phyloP scores from a whole-genome alignment of 2,113 vertebrate species.

The Pelecanus crispus region DNA sequence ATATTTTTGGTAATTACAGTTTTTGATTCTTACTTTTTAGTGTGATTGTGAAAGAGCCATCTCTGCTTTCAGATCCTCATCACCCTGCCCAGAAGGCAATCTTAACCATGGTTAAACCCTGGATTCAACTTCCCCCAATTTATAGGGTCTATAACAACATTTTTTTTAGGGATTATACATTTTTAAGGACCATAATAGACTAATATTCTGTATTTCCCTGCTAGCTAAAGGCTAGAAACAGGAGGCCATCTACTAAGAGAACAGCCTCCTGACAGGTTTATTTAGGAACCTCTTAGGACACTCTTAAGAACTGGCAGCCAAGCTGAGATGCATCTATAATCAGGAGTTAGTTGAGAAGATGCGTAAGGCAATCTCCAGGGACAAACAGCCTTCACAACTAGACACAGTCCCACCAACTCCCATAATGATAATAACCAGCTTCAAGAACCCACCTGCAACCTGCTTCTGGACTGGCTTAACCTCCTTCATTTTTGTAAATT shows the following conservation, averaged over 20 bases:
- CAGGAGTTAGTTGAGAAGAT: background rate
- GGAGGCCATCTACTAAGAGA: background rate
- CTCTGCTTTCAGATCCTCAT: background rate
- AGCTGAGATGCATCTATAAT: background rate
- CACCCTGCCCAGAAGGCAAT: background rate
- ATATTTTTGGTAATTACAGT: background rate
- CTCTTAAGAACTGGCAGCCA: background rate
- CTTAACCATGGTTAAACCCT: background rate
- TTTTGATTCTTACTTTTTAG: background rate
- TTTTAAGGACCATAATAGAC: background rate
- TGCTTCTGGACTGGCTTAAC: background rate
- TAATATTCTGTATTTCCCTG: background rate
- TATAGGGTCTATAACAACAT: background rate
- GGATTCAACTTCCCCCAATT: background rate
- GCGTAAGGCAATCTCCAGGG: background rate
- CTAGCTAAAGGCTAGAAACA: background rate
- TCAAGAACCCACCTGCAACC: background rate
- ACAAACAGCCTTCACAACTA: background rate
- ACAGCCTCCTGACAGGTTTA: background rate
- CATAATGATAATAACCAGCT: background rate
- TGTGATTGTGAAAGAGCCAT: background rate
- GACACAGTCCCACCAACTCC: background rate
- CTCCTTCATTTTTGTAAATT: background rate
- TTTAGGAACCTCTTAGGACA: background rate
- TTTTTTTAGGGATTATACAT: background rate